Percentiles rank a stretch among this genome's conserved stretches.
Evolutionary conservation across 2,113 vertebrate genomes (phyloP).

Genomic region (Chauna torquata): DNA sequence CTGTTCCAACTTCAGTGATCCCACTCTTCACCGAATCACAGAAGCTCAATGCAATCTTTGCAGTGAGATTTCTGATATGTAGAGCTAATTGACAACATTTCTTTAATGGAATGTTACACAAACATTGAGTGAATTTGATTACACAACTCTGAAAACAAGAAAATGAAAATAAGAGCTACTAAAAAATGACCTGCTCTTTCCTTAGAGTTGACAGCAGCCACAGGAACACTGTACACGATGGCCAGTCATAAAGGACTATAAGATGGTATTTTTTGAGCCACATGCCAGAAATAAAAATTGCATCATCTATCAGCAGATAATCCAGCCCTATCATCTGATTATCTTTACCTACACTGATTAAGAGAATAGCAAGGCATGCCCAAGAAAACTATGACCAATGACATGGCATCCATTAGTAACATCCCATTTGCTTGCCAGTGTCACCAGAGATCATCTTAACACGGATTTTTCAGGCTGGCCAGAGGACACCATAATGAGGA

Average conservation of each 20-base stretch:
- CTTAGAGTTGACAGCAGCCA: not conserved
- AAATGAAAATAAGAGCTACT: not conserved
- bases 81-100: not conserved
- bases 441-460: not conserved
- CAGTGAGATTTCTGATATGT: not conserved
- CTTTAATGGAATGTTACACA: not conserved
- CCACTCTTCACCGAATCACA: not conserved
- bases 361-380: not conserved
- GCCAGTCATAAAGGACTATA: not conserved
- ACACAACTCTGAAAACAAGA: not conserved
- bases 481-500: rapidly evolving
- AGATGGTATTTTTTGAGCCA: not conserved
- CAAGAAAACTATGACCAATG: not conserved
- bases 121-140: not conserved
- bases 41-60: not conserved
- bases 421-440: not conserved
- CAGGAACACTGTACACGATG: not conserved
- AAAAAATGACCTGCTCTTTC: not conserved
- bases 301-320: not conserved
- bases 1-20: no score
- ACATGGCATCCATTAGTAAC: not conserved
- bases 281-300: not conserved
- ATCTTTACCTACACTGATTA: not conserved
- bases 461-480: not conserved
- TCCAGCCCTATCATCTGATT: not conserved